Evolutionary conservation across 2,113 vertebrate genomes (phyloP), one percentile per base, ranked within the genome.

Genomic region (Melanerpes formicivorus): DNA sequence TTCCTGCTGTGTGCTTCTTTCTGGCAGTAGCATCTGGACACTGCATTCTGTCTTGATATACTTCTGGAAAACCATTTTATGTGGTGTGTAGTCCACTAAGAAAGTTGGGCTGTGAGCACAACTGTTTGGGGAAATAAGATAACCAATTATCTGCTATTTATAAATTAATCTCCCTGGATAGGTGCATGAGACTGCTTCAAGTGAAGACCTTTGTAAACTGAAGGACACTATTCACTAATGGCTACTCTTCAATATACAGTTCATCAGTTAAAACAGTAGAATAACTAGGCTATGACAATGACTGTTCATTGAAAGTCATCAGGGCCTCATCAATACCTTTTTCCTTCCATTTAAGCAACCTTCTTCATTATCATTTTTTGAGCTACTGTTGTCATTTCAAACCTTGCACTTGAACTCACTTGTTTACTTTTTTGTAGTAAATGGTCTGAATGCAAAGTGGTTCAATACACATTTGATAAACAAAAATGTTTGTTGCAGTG

Each of bases 61-160:
- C 42, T 84, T 88, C 50, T 54, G 46, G 48, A 69, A 76, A 56
- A 46, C 2, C 5, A 4, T 62, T 64, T 63, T 27, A 3, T 29
- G 52, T 70, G 19, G 18, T 56, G 46, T 85, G 67, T 73, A 59
- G 67, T n/a, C 22, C 56, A 8, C n/a, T 70, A 59, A 40, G 76
- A 1, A 82, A 76, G 37, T 37, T 90, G 76, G 18, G 23, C 2
- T 8, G n/a, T 48, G 40, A 26, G 76, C 34, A 25, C 18, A 58
- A 11, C 50, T 80, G 2, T 34, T 69, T 80, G 42, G 26, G 30
- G 42, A 64, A 59, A 90, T 6, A 14, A 21, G 65, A 46, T 71
- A 65, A 69, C 10, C 2, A 10, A 0, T 30, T 48, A 58, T n/a
- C 32, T 87, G n/a, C 37, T 60, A 0, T 26, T 0, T 26, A 5